Conservation (phyloP, 2,113 vertebrate genomes). For the Illadopsis cleaveri region DNA sequence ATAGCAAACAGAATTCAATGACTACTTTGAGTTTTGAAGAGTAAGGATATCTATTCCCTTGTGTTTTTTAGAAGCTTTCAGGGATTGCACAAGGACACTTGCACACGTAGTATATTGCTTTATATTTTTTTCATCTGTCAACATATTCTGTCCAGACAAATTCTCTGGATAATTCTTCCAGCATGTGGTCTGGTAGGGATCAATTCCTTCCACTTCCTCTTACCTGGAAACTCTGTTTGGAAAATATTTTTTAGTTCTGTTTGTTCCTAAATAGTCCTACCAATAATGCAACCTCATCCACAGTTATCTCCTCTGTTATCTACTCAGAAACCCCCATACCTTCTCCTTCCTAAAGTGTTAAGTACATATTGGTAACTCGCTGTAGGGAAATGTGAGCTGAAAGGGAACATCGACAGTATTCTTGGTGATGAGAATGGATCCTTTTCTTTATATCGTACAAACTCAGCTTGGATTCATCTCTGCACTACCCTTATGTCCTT, state of each 20-base stretch:
- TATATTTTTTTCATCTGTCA: not conserved
- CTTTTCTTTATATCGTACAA: not conserved
- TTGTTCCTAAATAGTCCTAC: not conserved
- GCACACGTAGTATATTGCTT: not conserved
- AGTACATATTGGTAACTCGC: not conserved
- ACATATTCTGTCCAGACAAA: not conserved
- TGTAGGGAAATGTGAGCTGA: not conserved
- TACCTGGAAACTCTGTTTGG: not conserved
- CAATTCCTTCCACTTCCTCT: not conserved
- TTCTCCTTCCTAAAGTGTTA: not conserved
- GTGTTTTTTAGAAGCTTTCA: not conserved
- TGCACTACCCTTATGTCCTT: not conserved
- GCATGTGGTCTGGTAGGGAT: not conserved
- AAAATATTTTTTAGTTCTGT: not conserved
- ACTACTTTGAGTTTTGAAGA: not conserved
- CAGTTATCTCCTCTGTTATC: not conserved
- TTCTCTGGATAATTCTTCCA: not conserved
- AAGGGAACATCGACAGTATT: not conserved
- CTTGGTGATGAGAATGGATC: not conserved
- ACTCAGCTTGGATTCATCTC: not conserved
- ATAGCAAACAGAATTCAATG: not conserved
- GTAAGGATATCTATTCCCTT: not conserved
- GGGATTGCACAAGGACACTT: not conserved
- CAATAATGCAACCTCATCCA: not conserved
- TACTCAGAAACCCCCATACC: rapidly evolving